These are phyloP conservation scores for Leucophora obtusa DNA, from an alignment of 2,888 invertebrate species.

Conservation along the genomic window DNA sequence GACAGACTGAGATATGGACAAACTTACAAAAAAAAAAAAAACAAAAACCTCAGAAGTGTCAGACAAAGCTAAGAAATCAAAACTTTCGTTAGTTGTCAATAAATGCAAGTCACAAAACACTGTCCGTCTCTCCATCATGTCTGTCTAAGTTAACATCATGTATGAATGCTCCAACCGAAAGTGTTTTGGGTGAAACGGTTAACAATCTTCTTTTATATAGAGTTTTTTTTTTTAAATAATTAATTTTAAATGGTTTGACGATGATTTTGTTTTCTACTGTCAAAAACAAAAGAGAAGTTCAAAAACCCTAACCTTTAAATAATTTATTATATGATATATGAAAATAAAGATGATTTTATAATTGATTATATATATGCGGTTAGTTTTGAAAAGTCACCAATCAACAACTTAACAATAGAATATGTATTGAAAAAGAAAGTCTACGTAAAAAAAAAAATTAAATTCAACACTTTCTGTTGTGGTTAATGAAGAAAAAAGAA, in stretches of 20 bases:
- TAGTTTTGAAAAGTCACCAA: not conserved
- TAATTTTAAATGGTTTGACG: conserved; percentile 22
- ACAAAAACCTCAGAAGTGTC: conserved; percentile 40
- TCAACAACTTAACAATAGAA: conserved; percentile 3
- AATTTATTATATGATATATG: not conserved
- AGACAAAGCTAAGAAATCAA: conserved; percentile 50
- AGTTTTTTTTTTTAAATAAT: not conserved
- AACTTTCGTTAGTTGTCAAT: conserved; percentile 64
- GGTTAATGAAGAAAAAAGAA: conserved; percentile 4
- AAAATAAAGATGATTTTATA: conserved; percentile 1
- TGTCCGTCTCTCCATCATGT: not conserved
- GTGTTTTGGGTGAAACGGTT: conserved; percentile 1
- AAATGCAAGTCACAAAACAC: conserved; percentile 49
- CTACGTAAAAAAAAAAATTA: not conserved
- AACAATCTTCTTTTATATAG: not conserved
- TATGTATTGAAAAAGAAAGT: conserved; percentile 22
- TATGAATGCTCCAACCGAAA: not conserved
- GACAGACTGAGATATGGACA: not conserved
- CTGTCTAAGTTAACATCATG: conserved; percentile 5
- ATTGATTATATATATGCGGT: conserved; percentile 5
- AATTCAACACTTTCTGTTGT: conserved; percentile 29
- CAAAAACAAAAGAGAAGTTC: not conserved
- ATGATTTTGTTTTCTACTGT: not conserved
- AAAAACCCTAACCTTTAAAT: not conserved
- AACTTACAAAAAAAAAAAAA: conserved; percentile 11